Base-by-base conservation (phyloP, 2,888 invertebrate genomes). In the Trileptium ribeirensis region DNA sequence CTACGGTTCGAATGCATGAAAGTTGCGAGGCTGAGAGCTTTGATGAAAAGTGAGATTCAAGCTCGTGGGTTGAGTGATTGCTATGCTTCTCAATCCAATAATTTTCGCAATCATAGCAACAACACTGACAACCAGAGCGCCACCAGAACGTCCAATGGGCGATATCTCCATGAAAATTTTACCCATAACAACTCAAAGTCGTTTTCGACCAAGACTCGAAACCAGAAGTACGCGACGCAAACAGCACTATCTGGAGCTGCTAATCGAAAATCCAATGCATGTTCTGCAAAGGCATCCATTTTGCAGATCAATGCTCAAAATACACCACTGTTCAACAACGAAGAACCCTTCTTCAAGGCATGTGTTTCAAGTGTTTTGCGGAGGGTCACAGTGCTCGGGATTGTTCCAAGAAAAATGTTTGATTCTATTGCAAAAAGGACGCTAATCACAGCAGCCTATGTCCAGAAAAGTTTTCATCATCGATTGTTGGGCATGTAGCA, bases 31-130 rank as follows among this genome's bases (percentile, higher is more conserved):
- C 29, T 70, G 15, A 3, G 70, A 70, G 70, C 29, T 33, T 70
- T 70, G 8, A 70, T 70, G 70, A 70, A 70, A 70, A 29, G 29
- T 8, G 70, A 70, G 29, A 70, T 70, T 15, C 29, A 70, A 70
- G 70, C 70, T n/a, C 70, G 70, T 70, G 70, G 36, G 15, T 33
- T 70, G 70, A 70, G 70, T 29, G 70, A 70, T n/a, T 8, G 70
- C 29, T 70, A 70, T 36, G 36, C 15, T 70, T 3, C 70, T 29
- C 29, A 70, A 70, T 8, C 29, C 8, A 8, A 8, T 70, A 8
- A 70, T 8, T 15, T 8, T 29, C 3, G 15, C n/a, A n/a, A n/a
- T n/a, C n/a, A n/a, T n/a, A n/a, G n/a, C n/a, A n/a, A n/a, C n/a
- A n/a, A n/a, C n/a, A n/a, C n/a, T n/a, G n/a, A n/a, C n/a, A n/a